Conservation (phyloP, 2,797 vertebrate species). For the Intellagama lesueurii region DNA sequence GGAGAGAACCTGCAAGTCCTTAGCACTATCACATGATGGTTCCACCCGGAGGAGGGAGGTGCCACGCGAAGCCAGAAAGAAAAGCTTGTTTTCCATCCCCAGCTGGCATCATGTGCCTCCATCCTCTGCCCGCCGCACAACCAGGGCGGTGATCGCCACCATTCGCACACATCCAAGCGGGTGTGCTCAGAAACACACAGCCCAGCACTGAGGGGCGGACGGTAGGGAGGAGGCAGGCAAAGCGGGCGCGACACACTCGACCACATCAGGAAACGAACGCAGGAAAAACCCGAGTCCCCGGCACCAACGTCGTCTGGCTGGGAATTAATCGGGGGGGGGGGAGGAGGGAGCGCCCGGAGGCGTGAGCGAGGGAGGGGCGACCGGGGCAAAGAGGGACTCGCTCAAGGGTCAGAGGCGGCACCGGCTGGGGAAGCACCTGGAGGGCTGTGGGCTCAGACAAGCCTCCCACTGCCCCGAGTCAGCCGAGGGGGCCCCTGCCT, state of each 20-base stretch:
- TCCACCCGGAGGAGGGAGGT: slow-evolving; percentile 2
- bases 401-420: too few species aligned
- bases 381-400: too few species aligned
- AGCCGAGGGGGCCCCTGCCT: too few species aligned
- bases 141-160: neutral
- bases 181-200: neutral
- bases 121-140: neutral
- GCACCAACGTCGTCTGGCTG: too few species aligned
- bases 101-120: neutral
- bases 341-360: too few species aligned
- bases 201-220: neutral
- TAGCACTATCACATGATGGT: slow-evolving; percentile 12
- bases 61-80: neutral
- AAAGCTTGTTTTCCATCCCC: neutral
- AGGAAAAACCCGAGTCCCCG: neutral
- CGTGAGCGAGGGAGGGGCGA: too few species aligned
- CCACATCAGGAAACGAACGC: neutral
- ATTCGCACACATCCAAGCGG: neutral
- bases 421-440: too few species aligned
- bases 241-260: too few species aligned
- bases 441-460: neutral
- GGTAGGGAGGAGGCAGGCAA: too few species aligned
- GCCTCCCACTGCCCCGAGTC: neutral
- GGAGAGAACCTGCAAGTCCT: neutral
- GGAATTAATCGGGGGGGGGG: too few species aligned